Base-by-base conservation (phyloP, 2,888 invertebrate genomes). In the Cantharis flavilabris region DNA sequence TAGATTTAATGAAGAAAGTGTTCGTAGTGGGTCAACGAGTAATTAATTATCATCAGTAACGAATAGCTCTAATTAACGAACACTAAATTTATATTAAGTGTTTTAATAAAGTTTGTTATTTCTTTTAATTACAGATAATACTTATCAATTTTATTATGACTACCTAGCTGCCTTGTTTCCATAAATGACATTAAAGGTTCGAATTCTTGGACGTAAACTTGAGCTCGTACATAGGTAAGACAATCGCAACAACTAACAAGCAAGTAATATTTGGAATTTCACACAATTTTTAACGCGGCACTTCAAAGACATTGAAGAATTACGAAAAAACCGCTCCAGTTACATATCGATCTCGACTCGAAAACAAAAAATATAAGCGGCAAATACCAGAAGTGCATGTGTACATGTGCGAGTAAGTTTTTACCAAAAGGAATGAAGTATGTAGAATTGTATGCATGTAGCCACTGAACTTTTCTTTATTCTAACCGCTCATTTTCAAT, bases 251-350 rank as follows among this genome's bases (percentile, higher is more conserved):
- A 84, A 84, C 87, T 88, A 88, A 88, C 88, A 87, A 88, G 88
- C 87, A 86, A 85, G 84, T 86, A 88, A 88, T 88, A 88, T 88
- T 88, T 88, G 88, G 87, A 88, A 88, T 88, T 88, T 88, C 88
- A 88, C 87, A 85, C 88, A 86, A 88, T 88, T 88, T 88, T 88
- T 88, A 88, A 87, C 86, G 88, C 88, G 88, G 88, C 83, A 86
- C 83, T 85, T 87, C 88, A 88, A 88, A 88, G 88, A 81, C 80
- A 79, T 82, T 79, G 82, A 83, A 81, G 79, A 49, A 75, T 80
- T 76, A 80, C 18, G 65, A 84, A 86, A 87, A 86, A 86, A 84
- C 85, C 87, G 87, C 87, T 87, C 88, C 85, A 88, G 87, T 88
- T 88, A 86, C 87, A 87, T 88, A 87, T 88, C 87, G 87, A 85